These are phyloP conservation scores for Coecobrya sp. DNA, from an alignment of 2,888 invertebrate species.

Conservation along the genomic window DNA sequence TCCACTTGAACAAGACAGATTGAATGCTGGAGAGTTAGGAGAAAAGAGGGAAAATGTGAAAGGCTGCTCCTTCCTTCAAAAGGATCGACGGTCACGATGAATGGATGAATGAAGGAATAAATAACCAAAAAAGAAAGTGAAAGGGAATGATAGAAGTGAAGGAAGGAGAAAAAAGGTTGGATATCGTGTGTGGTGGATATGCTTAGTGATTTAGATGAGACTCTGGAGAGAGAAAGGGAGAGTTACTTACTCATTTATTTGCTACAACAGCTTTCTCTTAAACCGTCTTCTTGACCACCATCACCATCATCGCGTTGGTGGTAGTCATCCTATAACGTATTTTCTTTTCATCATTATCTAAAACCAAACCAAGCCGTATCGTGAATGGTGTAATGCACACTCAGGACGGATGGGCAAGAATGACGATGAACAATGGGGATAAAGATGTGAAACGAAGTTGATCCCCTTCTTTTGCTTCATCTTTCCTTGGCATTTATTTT, in stretches of 20 bases:
- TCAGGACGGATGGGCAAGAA: not conserved
- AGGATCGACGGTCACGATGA: slow-evolving; percentile 41
- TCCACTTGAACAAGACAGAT: slow-evolving; percentile 66
- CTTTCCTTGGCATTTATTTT: slow-evolving; percentile 1
- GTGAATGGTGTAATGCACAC: not conserved
- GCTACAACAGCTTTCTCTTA: slow-evolving; percentile 4
- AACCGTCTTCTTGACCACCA: slow-evolving; percentile 22
- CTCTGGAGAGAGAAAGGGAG: slow-evolving; percentile 34
- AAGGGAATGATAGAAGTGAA: slow-evolving; percentile 36
- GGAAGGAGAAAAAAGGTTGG: not conserved
- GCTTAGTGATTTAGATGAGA: slow-evolving; percentile 79
- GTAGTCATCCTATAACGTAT: not conserved
- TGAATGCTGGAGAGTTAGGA: slow-evolving; percentile 31
- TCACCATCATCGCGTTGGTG: not conserved
- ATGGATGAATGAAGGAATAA: slow-evolving; percentile 68
- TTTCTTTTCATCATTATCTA: slow-evolving; percentile 16
- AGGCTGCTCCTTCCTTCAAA: slow-evolving; percentile 45
- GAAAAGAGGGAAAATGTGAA: slow-evolving; percentile 55
- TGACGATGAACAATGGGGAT: not conserved
- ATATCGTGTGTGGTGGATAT: slow-evolving; percentile 6
- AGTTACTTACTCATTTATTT: slow-evolving; percentile 45
- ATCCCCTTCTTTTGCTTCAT: not conserved
- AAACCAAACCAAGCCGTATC: not conserved
- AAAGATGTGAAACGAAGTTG: not conserved
- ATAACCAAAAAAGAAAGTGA: slow-evolving; percentile 32